Evolutionary conservation across 2,797 vertebrate genomes (phyloP), one percentile per base, ranked within the genome.

Genomic region (Falco naumanni): DNA sequence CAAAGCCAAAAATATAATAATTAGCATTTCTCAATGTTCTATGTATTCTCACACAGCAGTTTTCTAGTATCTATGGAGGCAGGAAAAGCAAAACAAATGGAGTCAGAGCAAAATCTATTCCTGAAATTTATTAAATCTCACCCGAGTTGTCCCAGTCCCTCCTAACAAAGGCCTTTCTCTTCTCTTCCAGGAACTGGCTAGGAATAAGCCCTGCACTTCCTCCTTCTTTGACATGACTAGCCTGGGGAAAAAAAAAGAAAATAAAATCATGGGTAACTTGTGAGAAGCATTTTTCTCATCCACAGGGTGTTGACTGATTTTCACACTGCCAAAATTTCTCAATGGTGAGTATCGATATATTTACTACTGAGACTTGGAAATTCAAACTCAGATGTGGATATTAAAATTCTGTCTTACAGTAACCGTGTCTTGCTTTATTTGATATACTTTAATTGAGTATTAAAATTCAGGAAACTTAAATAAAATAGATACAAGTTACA

Each of bases 111-210:
- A 69, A 90, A 63, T 51, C 31, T 72, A 59, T 45, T 51, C 59
- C 56, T 78, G 70, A 93, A 75, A 69, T 64, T 54, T 45, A 26
- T 39, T 84, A 75, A 31, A 69, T 81, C 84, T 98, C 97, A 98
- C 98, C 99, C 97, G 99, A 98, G 80, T 96, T 98, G 87, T 99
- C 98, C 98, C 98, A 99, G 97, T 99, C 99, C 98, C 97, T 98
- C 94, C 99, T 99, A 91, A 99, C 99, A 98, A 99, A 99, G 39
- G 99, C 99, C 97, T 99, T 99, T 95, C 99, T 99, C 97, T 99
- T 99, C 98, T 99, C 99, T 98, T 99, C 99, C 93, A 99, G 97
- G 96, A 99, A 99, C 97, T 99, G 99, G 97, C 99, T 99, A 83
- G 99, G 99, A 96, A 99, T 99, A 88, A 99, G 99, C 68, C 99